Base-by-base conservation (phyloP, 2,113 vertebrate species). In the Noturus placidus region DNA sequence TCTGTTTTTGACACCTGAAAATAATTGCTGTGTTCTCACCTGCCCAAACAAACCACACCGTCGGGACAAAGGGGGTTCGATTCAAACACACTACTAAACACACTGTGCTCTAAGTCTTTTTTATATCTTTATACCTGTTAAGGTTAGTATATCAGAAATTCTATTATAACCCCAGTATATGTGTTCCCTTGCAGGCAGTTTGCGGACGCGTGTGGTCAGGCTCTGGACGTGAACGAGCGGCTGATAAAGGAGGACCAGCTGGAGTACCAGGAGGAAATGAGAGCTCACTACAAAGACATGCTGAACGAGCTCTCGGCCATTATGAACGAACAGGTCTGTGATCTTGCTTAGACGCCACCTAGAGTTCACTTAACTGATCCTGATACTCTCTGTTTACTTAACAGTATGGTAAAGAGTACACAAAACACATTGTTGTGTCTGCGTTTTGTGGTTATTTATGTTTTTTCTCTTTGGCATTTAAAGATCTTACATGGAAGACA, bases 201-300 rank as follows among this genome's bases (percentile, higher is more conserved):
- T 95, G 97, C 98, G 86, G 97, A 98, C 56, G 97, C 97, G 0
- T 99, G 98, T 52, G 98, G 98, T n/a, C 97, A 97, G 82, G 98
- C 98, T 82, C 93, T 99, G 25, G 96, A 99, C 33, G 97, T 99
- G 91, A 99, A 99, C 0, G 97, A 98, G 72, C 96, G 97, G 50
- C 97, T 99, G 57, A 99, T 99, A 92, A 99, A 99, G 92, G 97
- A 99, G 91, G 98, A 99, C 89, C 98, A 99, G 88, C 93, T 99
- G 93, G 98, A 99, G 90, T 99, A 99, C 93, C 98, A 99, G 93
- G 98, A 98, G 91, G 98, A 99, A 91, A 97, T 99, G 97, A 96
- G 96, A 91, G 96, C 97, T 91, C 98, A 99, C 92, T 99, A 99
- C 57, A 96, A 94, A 91, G 97, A 99, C 91, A 98, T 99, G 97